phyloP scores from a whole-genome alignment of 2,888 invertebrate genomes.

The Agapostemon virescens region DNA sequence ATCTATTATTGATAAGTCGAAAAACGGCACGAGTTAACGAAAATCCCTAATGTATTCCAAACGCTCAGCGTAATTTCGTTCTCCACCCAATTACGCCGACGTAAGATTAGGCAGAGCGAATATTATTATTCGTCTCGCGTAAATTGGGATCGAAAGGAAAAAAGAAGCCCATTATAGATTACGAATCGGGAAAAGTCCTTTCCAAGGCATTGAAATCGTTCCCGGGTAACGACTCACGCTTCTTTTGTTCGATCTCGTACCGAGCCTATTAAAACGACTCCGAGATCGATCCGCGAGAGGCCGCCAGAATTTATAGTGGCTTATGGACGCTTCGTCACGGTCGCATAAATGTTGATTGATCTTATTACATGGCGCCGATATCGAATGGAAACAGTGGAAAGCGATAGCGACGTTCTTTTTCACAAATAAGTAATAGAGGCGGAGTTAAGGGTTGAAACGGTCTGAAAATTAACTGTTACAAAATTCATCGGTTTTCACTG shows the following conservation, averaged over 20 bases:
- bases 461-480: no score
- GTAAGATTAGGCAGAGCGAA: slow-evolving; percentile 29
- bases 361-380: slow-evolving; percentile 43
- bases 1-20: no score
- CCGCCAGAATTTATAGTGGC: slow-evolving; percentile 49
- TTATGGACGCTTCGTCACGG: slow-evolving; percentile 1
- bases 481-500: no score
- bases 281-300: slow-evolving; percentile 23
- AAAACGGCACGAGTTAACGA: background rate
- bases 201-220: slow-evolving; percentile 15
- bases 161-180: slow-evolving; percentile 28
- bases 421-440: background rate
- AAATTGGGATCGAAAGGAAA: background rate
- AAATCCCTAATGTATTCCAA: slow-evolving; percentile 1
- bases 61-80: slow-evolving; percentile 12
- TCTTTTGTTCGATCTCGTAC: slow-evolving; percentile 23
- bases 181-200: background rate
- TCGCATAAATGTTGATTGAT: slow-evolving; percentile 38
- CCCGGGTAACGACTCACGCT: slow-evolving; percentile 14
- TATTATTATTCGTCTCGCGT: slow-evolving; percentile 29
- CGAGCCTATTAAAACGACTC: slow-evolving; percentile 22
- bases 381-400: slow-evolving; percentile 38
- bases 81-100: slow-evolving; percentile 12
- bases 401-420: background rate
- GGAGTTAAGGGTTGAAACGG: no score